Evolutionary conservation across 2,113 vertebrate genomes (phyloP).

Genomic region (Zosterops borbonicus): DNA sequence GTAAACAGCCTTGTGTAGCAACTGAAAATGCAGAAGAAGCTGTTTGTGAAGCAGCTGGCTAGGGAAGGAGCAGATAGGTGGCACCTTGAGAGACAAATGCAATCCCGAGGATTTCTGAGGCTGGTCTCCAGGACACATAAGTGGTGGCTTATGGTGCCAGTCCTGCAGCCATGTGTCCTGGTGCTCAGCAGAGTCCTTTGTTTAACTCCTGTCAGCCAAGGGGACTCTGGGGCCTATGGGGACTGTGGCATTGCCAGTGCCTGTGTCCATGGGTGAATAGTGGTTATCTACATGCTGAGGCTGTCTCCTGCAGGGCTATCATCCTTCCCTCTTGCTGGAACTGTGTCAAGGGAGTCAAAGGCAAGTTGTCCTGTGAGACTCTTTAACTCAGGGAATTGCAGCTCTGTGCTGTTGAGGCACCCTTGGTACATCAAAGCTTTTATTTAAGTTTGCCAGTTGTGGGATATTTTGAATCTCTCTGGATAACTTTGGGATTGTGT

Average conservation of each 20-base stretch:
- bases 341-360: neutral
- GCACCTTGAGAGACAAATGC: neutral
- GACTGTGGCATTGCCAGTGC: neutral
- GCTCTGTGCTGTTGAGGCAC: neutral
- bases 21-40: neutral
- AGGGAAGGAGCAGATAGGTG: neutral
- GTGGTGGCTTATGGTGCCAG: fast-evolving
- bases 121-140: neutral
- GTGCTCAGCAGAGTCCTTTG: neutral
- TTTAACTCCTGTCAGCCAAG: neutral
- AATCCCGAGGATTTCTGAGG: neutral
- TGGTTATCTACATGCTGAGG: neutral
- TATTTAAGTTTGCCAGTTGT: neutral
- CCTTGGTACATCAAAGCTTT: neutral
- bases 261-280: fast-evolving
- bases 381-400: neutral
- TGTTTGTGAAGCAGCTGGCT: neutral
- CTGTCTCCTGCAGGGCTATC: neutral
- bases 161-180: neutral
- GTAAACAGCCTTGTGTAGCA: neutral
- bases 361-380: neutral
- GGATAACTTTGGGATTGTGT: neutral
- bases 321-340: neutral
- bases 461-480: neutral
- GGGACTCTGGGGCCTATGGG: no score